Evolutionary conservation across 2,113 vertebrate genomes (phyloP).

Genomic region (Phalacrocorax carbo): DNA sequence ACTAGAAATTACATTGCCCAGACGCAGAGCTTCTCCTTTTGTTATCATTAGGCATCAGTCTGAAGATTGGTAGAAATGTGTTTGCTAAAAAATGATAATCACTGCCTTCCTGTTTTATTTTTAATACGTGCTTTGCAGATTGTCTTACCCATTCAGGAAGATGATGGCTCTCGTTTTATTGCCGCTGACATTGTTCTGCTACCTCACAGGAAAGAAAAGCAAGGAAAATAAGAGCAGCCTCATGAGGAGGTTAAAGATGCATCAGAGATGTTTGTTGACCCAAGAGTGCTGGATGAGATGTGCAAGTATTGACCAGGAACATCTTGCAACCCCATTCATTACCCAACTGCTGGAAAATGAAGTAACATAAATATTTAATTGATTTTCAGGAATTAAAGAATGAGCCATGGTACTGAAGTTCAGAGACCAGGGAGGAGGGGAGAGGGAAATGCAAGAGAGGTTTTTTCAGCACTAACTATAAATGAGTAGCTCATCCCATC

Average conservation of each 20-base stretch:
- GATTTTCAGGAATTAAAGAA: slow-evolving; percentile 11
- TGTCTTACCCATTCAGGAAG: not conserved
- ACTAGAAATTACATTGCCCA: not conserved
- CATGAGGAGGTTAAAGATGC: not conserved
- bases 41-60: not conserved
- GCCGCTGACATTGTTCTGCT: slow-evolving; percentile 11
- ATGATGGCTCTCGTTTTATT: not conserved
- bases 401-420: not conserved
- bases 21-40: not conserved
- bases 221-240: not conserved
- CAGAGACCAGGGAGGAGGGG: not conserved
- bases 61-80: not conserved
- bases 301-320: not conserved
- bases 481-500: not conserved
- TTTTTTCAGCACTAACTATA: not conserved
- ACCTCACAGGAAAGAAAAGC: not conserved
- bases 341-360: not conserved
- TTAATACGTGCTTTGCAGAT: slow-evolving; percentile 5
- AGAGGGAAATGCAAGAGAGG: not conserved
- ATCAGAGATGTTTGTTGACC: not conserved
- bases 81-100: slow-evolving; percentile 40
- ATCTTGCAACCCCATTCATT: not conserved
- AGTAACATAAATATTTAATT: slow-evolving; percentile 10
- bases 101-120: slow-evolving; percentile 24
- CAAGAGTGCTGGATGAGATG: not conserved